phyloP scores from a whole-genome alignment of 2,888 invertebrate species.

The Prenolepis imparis region DNA sequence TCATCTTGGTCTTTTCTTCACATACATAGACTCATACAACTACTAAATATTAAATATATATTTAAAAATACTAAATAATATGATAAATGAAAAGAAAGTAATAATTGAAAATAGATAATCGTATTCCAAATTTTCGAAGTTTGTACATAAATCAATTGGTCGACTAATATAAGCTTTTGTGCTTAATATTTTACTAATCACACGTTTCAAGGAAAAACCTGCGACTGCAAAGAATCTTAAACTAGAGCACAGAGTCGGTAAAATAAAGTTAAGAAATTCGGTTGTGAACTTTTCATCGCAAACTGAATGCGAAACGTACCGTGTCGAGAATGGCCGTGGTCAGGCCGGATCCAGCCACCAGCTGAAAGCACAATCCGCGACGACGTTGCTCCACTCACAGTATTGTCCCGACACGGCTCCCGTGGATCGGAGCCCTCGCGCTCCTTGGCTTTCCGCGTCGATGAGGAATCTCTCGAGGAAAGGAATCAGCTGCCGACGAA shows the following conservation, averaged over 20 bases:
- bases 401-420: constrained; percentile 60
- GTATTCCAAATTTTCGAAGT: neutral
- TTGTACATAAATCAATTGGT: no score
- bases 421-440: constrained; percentile 42
- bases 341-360: constrained; percentile 86
- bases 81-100: neutral
- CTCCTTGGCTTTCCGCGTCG: constrained; percentile 50
- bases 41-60: neutral
- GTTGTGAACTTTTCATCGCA: neutral
- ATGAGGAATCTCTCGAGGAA: neutral
- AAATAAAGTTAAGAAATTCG: neutral
- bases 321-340: constrained; percentile 87
- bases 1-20: neutral
- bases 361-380: constrained; percentile 84
- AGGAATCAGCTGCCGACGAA: constrained; percentile 23
- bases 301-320: constrained; percentile 79
- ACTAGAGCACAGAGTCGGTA: neutral
- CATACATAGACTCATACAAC: neutral
- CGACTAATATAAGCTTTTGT: neutral
- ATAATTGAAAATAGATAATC: neutral
- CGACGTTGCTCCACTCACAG: constrained; percentile 70
- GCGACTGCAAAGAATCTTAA: neutral
- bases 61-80: no score
- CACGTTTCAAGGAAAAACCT: neutral
- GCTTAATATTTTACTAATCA: neutral